Evolutionary conservation across 1,140 invertebrate genomes (phyloP).

Genomic region (Eupeodes corollae): DNA sequence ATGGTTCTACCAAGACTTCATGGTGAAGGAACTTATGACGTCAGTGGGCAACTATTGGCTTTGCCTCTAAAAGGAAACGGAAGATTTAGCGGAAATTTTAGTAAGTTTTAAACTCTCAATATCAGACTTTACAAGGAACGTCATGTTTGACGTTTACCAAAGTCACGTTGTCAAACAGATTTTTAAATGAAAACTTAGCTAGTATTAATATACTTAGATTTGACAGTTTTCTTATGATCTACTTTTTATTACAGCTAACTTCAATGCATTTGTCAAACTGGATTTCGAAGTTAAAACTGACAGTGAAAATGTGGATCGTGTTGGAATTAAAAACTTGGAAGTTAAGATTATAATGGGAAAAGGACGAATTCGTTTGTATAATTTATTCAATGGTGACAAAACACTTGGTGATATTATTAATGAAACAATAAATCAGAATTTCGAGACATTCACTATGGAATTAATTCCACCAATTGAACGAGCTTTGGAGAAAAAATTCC

Average conservation of each 20-base stretch:
- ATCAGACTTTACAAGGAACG: background rate
- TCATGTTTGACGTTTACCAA: background rate
- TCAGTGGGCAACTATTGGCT: slow-evolving; percentile 49
- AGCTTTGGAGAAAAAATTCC: slow-evolving; percentile 42
- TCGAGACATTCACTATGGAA: slow-evolving; percentile 46
- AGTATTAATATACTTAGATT: slow-evolving; percentile 1
- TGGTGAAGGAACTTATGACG: slow-evolving; percentile 47
- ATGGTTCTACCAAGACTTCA: slow-evolving; percentile 44
- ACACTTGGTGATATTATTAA: slow-evolving; percentile 46
- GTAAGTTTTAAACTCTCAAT: slow-evolving; percentile 30
- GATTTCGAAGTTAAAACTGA: slow-evolving; percentile 37
- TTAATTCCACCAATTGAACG: slow-evolving; percentile 46
- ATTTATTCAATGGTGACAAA: slow-evolving; percentile 52
- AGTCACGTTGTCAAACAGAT: background rate
- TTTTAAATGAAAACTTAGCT: background rate
- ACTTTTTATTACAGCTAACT: slow-evolving; percentile 37
- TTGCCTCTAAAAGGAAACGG: slow-evolving; percentile 51
- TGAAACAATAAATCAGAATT: slow-evolving; percentile 50
- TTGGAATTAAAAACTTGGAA: slow-evolving; percentile 41
- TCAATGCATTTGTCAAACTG: slow-evolving; percentile 40
- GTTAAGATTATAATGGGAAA: slow-evolving; percentile 46
- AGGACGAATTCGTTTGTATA: slow-evolving; percentile 44
- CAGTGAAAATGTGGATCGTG: slow-evolving; percentile 40
- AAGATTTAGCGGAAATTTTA: slow-evolving; percentile 48
- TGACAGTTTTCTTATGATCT: slow-evolving; percentile 1